A percentile compares a stretch with the other conserved stretches of the same genome.
Conservation (phyloP, 2,113 vertebrate species). For the Coregonus clupeaformis region DNA sequence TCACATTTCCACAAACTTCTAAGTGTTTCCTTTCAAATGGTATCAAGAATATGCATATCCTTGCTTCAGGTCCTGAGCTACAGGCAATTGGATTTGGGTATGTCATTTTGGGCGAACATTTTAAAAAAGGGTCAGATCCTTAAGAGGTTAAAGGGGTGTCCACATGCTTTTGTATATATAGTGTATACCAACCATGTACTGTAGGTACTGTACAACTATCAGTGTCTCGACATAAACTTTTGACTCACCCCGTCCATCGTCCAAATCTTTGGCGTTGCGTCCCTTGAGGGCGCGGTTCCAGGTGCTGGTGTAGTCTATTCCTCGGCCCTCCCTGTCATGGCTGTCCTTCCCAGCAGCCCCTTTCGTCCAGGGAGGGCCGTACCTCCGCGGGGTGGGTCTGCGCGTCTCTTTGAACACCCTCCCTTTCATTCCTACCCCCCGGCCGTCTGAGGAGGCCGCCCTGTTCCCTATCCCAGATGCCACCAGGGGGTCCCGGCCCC, state of each 20-base stretch:
- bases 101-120: no score
- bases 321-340: conserved; percentile 50
- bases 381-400: conserved; percentile 62
- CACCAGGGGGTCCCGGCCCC: conserved; percentile 51
- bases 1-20: no score
- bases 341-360: conserved; percentile 62
- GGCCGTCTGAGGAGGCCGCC: conserved; percentile 57
- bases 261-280: conserved; percentile 80
- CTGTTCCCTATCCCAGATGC: conserved; percentile 48
- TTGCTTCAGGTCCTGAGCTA: no score
- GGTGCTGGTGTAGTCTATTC: conserved; percentile 73
- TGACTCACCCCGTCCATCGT: conserved; percentile 87
- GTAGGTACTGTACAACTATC: no score
- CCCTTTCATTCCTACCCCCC: conserved; percentile 72
- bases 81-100: no score
- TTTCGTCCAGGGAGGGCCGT: conserved; percentile 81
- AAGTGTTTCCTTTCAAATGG: no score
- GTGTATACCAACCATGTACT: no score
- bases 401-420: conserved; percentile 74
- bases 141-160: no score
- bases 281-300: conserved; percentile 80
- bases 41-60: no score
- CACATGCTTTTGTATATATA: no score
- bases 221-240: not conserved
- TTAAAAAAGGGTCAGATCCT: no score